These are phyloP conservation scores for Boloria euphrosyne DNA, from an alignment of 2,888 invertebrate genomes.

Conservation along the genomic window DNA sequence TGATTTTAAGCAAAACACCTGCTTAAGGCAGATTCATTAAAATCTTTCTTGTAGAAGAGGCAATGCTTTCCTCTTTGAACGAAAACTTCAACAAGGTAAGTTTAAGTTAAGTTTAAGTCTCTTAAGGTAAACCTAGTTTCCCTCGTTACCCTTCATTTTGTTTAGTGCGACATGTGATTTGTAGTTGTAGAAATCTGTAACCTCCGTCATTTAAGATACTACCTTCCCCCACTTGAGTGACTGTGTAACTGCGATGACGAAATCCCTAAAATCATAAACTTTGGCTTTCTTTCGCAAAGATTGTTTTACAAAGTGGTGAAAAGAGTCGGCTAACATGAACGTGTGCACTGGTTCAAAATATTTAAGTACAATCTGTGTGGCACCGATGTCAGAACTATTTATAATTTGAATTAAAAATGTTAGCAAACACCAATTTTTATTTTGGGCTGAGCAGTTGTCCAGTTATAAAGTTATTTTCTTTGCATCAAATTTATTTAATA, in stretches of 20 bases:
- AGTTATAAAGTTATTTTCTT: conserved; percentile 32
- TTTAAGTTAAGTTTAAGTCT: no score
- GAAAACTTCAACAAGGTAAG: no score
- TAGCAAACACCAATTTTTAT: conserved; percentile 5
- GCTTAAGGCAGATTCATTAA: no score
- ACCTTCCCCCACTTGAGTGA: conserved; percentile 6
- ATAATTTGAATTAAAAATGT: conserved; percentile 6
- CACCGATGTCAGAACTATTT: conserved; percentile 9
- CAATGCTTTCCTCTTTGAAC: no score
- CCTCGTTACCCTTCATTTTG: conserved; percentile 26
- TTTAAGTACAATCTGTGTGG: conserved; percentile 2
- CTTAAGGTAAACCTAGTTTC: no score
- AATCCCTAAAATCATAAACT: conserved; percentile 18
- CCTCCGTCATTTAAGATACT: conserved; percentile 17
- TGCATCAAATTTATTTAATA: conserved; percentile 41
- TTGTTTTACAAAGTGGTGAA: conserved; percentile 24
- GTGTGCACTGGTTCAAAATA: conserved; percentile 26
- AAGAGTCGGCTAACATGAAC: conserved; percentile 22
- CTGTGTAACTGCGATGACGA: conserved; percentile 11
- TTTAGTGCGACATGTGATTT: conserved; percentile 12
- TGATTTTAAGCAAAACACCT: no score
- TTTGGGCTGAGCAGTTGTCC: conserved; percentile 27
- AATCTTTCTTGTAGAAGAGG: no score
- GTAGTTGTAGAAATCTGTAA: conserved; percentile 17
- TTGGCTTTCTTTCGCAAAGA: conserved; percentile 21